These are phyloP conservation scores for Ophion costatus DNA, from an alignment of 2,888 invertebrate genomes.

Conservation along the genomic window DNA sequence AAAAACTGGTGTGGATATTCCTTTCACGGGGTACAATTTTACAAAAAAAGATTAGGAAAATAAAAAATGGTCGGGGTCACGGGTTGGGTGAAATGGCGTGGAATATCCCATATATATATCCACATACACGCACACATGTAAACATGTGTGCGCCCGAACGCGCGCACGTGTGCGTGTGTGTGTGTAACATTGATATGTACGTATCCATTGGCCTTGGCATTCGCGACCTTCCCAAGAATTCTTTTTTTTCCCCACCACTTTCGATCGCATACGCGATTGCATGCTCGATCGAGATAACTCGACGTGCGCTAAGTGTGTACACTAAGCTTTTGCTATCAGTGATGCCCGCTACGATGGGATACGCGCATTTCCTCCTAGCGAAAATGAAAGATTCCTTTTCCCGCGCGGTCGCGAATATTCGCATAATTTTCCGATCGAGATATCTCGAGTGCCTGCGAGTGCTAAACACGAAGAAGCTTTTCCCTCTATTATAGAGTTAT, in stretches of 20 bases:
- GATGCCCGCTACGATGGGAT: constrained; percentile 11
- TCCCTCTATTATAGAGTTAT: background rate
- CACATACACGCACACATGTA: background rate
- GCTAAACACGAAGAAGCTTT: background rate
- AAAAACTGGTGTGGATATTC: no score
- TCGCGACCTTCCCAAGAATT: constrained; percentile 79
- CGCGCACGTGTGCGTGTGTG: constrained; percentile 27
- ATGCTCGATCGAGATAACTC: constrained; percentile 61
- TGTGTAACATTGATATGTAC: constrained; percentile 6
- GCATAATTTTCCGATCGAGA: background rate
- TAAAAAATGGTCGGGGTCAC: no score
- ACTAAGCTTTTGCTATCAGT: constrained; percentile 22
- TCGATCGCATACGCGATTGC: constrained; percentile 63
- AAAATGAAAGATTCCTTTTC: constrained; percentile 1
- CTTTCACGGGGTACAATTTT: no score
- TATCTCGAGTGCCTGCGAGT: background rate
- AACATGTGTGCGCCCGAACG: constrained; percentile 39
- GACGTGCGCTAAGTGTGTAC: constrained; percentile 44
- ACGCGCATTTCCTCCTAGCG: constrained; percentile 15
- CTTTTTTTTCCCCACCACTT: constrained; percentile 65
- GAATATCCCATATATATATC: background rate
- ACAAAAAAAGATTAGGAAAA: no score
- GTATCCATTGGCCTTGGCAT: constrained; percentile 76
- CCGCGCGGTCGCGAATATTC: background rate
- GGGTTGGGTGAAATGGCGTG: no score